A percentile compares a stretch with the other conserved stretches of the same genome.
Evolutionary conservation across 2,113 vertebrate genomes (phyloP).

Genomic region (Callipepla squamata): DNA sequence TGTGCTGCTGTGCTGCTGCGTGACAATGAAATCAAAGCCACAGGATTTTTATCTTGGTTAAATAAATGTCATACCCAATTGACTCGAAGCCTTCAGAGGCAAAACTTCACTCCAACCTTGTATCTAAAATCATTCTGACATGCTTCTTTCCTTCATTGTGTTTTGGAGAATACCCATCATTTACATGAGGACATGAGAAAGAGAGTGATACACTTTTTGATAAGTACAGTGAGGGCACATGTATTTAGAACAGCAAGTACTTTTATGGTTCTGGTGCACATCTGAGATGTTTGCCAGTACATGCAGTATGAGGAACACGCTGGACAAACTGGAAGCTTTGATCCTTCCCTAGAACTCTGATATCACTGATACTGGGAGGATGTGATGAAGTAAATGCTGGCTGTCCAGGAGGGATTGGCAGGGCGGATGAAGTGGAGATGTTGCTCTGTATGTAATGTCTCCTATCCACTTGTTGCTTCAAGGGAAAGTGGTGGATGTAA

Average conservation of each 20-base stretch:
- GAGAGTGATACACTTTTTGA: not conserved
- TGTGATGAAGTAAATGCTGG: not conserved
- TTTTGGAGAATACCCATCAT: not conserved
- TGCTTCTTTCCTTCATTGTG: not conserved
- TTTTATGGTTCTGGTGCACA: not conserved
- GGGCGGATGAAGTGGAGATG: not conserved
- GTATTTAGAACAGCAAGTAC: not conserved
- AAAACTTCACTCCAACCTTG: not conserved
- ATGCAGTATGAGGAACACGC: not conserved
- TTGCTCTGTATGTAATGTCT: not conserved
- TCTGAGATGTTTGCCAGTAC: not conserved
- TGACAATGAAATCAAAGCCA: conserved; percentile 37
- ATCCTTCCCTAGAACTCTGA: not conserved
- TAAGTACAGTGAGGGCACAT: not conserved
- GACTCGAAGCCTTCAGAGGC: not conserved
- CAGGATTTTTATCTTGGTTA: conserved; percentile 22
- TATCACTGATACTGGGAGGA: not conserved
- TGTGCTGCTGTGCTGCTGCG: not conserved
- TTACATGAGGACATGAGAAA: not conserved
- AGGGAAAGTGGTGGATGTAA: not conserved
- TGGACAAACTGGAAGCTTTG: not conserved
- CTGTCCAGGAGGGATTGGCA: not conserved
- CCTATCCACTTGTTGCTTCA: not conserved
- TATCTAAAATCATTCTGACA: not conserved
- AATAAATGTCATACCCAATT: conserved; percentile 20